phyloP scores from a whole-genome alignment of 2,888 invertebrate species.

The Celastrina argiolus region DNA sequence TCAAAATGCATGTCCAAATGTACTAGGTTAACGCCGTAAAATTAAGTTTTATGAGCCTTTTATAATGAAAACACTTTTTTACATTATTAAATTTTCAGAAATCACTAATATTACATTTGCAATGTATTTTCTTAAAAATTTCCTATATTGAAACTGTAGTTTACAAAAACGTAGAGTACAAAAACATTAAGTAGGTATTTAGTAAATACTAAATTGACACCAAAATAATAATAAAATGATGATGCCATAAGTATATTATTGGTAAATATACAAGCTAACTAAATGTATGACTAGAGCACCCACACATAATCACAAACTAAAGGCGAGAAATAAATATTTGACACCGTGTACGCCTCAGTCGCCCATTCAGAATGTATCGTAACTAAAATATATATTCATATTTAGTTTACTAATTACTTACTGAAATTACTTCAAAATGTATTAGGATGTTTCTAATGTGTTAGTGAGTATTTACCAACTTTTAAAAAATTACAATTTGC shows the following conservation, averaged over 20 bases:
- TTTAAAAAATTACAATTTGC: too few species aligned
- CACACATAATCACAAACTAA: conserved; percentile 1
- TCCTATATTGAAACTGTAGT: too few species aligned
- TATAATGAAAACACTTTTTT: too few species aligned
- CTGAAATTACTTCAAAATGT: background rate
- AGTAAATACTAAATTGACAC: too few species aligned
- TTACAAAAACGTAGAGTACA: too few species aligned
- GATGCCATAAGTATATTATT: background rate
- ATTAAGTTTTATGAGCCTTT: too few species aligned
- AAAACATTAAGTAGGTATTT: too few species aligned
- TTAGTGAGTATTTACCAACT: too few species aligned
- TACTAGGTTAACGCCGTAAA: too few species aligned
- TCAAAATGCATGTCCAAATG: background rate
- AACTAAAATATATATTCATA: background rate
- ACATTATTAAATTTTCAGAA: too few species aligned
- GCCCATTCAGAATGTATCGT: background rate
- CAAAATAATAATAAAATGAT: background rate
- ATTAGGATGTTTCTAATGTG: background rate
- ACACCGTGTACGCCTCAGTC: background rate
- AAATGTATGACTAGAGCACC: background rate
- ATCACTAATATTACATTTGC: too few species aligned
- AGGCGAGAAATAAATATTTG: background rate
- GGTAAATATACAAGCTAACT: background rate
- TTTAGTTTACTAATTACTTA: background rate
- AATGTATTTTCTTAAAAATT: too few species aligned